Percentiles rank a stretch among this genome's conserved stretches.
Evolutionary conservation across 2,888 invertebrate genomes (phyloP).

Genomic region (Bursaphelenchus okinawaensis): DNA sequence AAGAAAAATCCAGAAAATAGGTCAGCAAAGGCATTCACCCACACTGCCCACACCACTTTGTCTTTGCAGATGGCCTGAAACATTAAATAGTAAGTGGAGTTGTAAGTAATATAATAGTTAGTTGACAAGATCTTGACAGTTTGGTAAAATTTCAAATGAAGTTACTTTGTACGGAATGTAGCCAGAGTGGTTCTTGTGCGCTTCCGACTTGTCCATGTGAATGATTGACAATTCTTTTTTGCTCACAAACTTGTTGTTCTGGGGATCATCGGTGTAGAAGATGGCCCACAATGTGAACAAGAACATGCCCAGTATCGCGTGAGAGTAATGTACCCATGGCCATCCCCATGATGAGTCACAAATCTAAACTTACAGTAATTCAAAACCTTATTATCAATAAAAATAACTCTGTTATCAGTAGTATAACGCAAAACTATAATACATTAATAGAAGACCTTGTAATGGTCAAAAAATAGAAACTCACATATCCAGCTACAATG

Average conservation of each 20-base stretch:
- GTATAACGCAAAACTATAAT: not conserved
- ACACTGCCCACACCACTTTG: slow-evolving; percentile 40
- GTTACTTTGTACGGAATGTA: slow-evolving; percentile 44
- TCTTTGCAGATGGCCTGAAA: slow-evolving; percentile 41
- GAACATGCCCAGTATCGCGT: slow-evolving; percentile 20
- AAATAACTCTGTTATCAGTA: not conserved
- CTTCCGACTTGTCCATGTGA: slow-evolving; percentile 45
- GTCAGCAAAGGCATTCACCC: slow-evolving; percentile 48
- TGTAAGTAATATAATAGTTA: too few species aligned
- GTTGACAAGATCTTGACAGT: too few species aligned
- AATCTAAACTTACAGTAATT: too few species aligned
- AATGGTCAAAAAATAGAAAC: slow-evolving; percentile 7
- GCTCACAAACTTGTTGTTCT: slow-evolving; percentile 13
- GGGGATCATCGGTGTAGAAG: slow-evolving; percentile 27
- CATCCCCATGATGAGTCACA: slow-evolving; percentile 39
- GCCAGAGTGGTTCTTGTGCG: slow-evolving; percentile 43
- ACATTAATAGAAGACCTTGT: too few species aligned
- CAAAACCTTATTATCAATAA: too few species aligned
- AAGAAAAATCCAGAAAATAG: slow-evolving; percentile 42
- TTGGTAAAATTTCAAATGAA: too few species aligned
- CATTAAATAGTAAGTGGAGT: too few species aligned
- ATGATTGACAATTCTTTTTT: slow-evolving; percentile 35
- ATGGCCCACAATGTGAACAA: slow-evolving; percentile 18
- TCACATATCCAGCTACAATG: slow-evolving; percentile 37
- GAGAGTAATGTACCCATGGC: slow-evolving; percentile 49